phyloP scores from a whole-genome alignment of 2,888 invertebrate genomes.

The Perithous albicinctus region DNA sequence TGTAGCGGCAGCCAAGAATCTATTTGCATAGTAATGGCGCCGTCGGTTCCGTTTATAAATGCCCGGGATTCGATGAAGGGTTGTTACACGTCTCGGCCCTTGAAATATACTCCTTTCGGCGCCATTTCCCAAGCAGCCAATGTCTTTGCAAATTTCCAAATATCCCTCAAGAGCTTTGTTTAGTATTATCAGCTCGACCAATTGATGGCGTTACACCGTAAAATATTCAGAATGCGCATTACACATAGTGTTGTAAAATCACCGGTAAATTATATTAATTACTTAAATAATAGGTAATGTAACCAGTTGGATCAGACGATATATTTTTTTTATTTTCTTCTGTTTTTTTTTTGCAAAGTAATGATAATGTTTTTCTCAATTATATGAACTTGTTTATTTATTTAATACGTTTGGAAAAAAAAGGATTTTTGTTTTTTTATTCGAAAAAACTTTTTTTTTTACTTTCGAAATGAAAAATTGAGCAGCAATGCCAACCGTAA shows the following conservation, averaged over 20 bases:
- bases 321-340: too few relatives aligned
- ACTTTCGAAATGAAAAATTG: too few relatives aligned
- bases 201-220: neutral
- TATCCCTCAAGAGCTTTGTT: neutral
- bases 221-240: neutral
- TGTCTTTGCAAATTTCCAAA: slow-evolving; percentile 6
- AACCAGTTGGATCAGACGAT: too few relatives aligned
- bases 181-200: neutral
- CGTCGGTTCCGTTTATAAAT: slow-evolving; percentile 78
- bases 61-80: slow-evolving; percentile 67
- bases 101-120: slow-evolving; percentile 49
- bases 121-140: neutral
- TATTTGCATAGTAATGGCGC: slow-evolving; percentile 84
- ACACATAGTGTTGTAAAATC: neutral
- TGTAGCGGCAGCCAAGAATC: slow-evolving; percentile 74
- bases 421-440: too few relatives aligned
- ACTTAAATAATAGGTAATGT: too few relatives aligned
- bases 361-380: too few relatives aligned
- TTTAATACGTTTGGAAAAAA: too few relatives aligned
- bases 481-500: too few relatives aligned
- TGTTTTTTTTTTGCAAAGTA: too few relatives aligned
- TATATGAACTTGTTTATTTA: too few relatives aligned
- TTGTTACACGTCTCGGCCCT: slow-evolving; percentile 48
- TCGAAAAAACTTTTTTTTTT: too few relatives aligned
- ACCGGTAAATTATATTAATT: neutral